Base-by-base conservation (phyloP, 2,113 vertebrate species). In the Notarius lentiginosus region DNA sequence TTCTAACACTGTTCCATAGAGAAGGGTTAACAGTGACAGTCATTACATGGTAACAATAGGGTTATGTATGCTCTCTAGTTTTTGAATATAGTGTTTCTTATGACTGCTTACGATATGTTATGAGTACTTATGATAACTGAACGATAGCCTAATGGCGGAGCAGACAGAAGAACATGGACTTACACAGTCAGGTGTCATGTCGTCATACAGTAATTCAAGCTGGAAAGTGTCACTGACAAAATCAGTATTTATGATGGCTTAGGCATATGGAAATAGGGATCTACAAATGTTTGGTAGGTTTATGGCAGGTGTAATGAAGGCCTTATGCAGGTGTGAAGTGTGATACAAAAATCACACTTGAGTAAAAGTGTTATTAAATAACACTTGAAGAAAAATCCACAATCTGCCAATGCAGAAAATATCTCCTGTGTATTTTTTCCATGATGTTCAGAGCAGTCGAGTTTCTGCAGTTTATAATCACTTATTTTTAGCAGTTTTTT, bases 391-490 rank as follows among this genome's bases (percentile, higher is more conserved):
- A 53, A 30, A 58, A 55, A 70, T 34, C 47, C 24, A 34, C 11
- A 24, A 4, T 7, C 60, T 17, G 9, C 17, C 34, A 66, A 24
- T 22, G 1, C 10, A 24, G n/a, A 27, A n/a, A 27, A 11, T 66
- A 11, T 66, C 63, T 27, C 63, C 24, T 66, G 9, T 14, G 2
- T 66, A 66, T 65, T 30, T 34, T 65, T 30, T 70, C 2, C 66
- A 14, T 41, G 73, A 55, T 70, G 60, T 72, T 15, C 14, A 34
- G 55, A 18, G 55, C 27, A 11, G 30, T 60, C 18, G 5, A 24
- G 79, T 61, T 41, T 56, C 30, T 60, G 30, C 87, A 68, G 56
- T 83, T 76, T 87, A 61, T 79, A 88, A 86, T 84, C 79, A 75
- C 70, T 82, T 73, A 90, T 83, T 73, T 83, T 77, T 85, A 66